Conservation (phyloP, 2,888 invertebrate genomes). For the Dryococelus australis region DNA sequence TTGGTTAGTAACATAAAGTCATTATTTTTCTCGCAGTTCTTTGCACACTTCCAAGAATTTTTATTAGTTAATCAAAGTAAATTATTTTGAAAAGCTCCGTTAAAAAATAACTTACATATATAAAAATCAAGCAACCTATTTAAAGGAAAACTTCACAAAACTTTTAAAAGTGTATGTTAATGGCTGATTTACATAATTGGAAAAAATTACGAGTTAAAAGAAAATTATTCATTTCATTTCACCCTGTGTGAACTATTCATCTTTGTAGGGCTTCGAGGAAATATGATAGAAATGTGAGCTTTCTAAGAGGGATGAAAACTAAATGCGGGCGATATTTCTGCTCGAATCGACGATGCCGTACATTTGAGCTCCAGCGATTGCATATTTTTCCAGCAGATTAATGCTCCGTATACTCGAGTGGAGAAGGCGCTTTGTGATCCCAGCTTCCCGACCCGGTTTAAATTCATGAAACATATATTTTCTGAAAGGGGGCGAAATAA, state of each 20-base stretch:
- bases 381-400: slow-evolving; percentile 7
- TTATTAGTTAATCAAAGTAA: too few species aligned
- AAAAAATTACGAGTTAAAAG: too few species aligned
- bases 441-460: slow-evolving; percentile 1
- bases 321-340: neutral
- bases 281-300: neutral
- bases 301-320: neutral
- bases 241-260: too few species aligned
- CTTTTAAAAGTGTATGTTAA: neutral
- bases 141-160: neutral
- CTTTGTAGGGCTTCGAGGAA: too few species aligned
- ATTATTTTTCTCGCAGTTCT: too few species aligned
- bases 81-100: too few species aligned
- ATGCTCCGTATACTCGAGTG: neutral
- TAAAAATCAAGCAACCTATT: too few species aligned
- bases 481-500: neutral
- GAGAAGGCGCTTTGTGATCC: neutral
- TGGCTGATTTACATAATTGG: neutral
- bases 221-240: too few species aligned
- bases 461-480: neutral
- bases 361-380: neutral
- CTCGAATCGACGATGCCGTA: neutral
- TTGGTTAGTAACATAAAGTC: too few species aligned
- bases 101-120: too few species aligned
- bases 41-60: too few species aligned